phyloP scores from a whole-genome alignment of 2,888 invertebrate genomes.

The Reticulitermes lucifugus region DNA sequence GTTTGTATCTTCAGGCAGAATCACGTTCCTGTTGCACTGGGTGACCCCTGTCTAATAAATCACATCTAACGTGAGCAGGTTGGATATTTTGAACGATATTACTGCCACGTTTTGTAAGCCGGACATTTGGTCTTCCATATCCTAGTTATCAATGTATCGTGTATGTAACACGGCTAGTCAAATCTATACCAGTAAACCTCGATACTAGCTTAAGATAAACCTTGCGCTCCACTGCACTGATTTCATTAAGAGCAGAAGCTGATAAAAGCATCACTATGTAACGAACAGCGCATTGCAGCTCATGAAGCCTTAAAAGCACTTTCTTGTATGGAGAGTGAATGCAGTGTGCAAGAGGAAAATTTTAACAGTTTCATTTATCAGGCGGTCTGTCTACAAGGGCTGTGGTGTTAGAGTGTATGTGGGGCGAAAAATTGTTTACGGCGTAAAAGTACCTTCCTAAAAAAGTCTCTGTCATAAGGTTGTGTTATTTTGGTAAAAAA shows the following conservation, averaged over 20 bases:
- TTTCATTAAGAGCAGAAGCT: neutral
- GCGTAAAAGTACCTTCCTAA: no score
- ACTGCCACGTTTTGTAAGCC: neutral
- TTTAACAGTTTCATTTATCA: no score
- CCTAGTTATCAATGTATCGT: neutral
- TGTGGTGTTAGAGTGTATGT: no score
- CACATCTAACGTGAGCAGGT: neutral
- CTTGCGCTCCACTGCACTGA: neutral
- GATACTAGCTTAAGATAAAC: neutral
- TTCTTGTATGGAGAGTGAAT: neutral
- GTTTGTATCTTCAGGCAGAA: neutral
- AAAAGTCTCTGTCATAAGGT: no score
- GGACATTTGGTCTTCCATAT: neutral
- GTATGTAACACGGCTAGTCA: neutral
- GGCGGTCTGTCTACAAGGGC: no score
- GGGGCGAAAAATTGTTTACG: no score
- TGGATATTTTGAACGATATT: neutral
- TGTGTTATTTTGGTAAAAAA: no score
- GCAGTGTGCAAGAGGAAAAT: no score
- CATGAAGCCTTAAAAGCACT: neutral
- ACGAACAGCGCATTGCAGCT: neutral
- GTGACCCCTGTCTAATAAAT: neutral
- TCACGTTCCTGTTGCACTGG: neutral
- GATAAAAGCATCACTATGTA: neutral
- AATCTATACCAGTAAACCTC: neutral